Evolutionary conservation across 1,140 invertebrate genomes (phyloP).

Genomic region (Maniola jurtina): DNA sequence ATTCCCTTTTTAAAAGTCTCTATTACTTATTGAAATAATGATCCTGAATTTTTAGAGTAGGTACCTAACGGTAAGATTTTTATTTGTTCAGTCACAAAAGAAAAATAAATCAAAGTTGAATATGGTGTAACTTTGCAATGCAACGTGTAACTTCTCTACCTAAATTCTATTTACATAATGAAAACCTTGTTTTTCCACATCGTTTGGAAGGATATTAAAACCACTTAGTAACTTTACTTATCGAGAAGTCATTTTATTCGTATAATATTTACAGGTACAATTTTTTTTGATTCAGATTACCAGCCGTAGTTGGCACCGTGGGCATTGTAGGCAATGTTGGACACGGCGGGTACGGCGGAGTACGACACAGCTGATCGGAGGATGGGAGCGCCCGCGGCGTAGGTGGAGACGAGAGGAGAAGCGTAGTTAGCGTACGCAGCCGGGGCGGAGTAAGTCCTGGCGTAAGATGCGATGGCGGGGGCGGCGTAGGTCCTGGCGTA

Average conservation of each 20-base stretch:
- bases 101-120: too few species aligned
- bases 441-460: constrained; percentile 35
- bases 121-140: too few species aligned
- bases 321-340: constrained; percentile 48
- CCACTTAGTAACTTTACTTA: constrained; percentile 8
- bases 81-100: too few species aligned
- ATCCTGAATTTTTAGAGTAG: too few species aligned
- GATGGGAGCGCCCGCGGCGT: constrained; percentile 40
- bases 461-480: constrained; percentile 31
- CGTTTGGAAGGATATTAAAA: not conserved
- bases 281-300: constrained; percentile 37
- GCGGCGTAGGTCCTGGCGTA: constrained; percentile 36
- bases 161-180: too few species aligned
- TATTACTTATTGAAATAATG: too few species aligned
- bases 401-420: constrained; percentile 35
- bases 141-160: too few species aligned
- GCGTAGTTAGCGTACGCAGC: constrained; percentile 20
- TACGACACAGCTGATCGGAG: constrained; percentile 44
- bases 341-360: constrained; percentile 50
- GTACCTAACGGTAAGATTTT: too few species aligned
- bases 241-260: constrained; percentile 20
- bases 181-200: too few species aligned
- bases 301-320: constrained; percentile 49
- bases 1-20: too few species aligned
- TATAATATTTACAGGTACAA: not conserved